These are phyloP conservation scores for Onthophagus taurus DNA, from an alignment of 1,140 invertebrate genomes.

Conservation along the genomic window DNA sequence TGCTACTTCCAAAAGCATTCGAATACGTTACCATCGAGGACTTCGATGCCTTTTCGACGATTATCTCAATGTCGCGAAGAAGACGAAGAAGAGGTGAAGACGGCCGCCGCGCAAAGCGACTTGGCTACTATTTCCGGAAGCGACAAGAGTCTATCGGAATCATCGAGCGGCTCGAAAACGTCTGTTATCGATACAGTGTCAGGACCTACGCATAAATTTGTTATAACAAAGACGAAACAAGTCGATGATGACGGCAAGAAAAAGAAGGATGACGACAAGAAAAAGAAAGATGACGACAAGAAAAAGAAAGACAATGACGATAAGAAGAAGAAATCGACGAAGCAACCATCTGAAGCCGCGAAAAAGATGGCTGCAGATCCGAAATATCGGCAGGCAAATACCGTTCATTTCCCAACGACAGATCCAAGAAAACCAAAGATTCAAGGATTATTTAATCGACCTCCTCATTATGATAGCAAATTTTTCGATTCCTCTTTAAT, in stretches of 20 bases:
- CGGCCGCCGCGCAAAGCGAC: slow-evolving; percentile 33
- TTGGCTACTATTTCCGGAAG: slow-evolving; percentile 31
- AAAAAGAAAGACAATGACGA: slow-evolving; percentile 1
- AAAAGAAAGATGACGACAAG: slow-evolving; percentile 2
- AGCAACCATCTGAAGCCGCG: slow-evolving; percentile 28
- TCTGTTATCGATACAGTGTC: slow-evolving; percentile 34
- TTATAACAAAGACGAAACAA: slow-evolving; percentile 35
- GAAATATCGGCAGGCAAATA: slow-evolving; percentile 45
- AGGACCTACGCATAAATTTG: slow-evolving; percentile 36
- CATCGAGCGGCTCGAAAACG: slow-evolving; percentile 31
- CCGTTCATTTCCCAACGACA: slow-evolving; percentile 50
- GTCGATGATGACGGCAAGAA: slow-evolving; percentile 6
- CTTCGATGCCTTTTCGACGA: slow-evolving; percentile 42
- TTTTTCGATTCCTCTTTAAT: slow-evolving; percentile 74
- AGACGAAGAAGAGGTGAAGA: slow-evolving; percentile 64
- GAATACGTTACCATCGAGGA: slow-evolving; percentile 38
- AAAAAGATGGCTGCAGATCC: slow-evolving; percentile 30
- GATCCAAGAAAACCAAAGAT: slow-evolving; percentile 46
- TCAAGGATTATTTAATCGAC: slow-evolving; percentile 39
- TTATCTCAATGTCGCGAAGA: slow-evolving; percentile 73
- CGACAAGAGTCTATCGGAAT: slow-evolving; percentile 32
- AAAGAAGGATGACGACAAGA: not conserved
- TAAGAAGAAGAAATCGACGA: slow-evolving; percentile 10
- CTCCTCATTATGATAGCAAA: slow-evolving; percentile 62
- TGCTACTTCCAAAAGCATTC: slow-evolving; percentile 64